Evolutionary conservation across 1,140 invertebrate genomes (phyloP).

Genomic region (Tyrophagus putrescentiae): DNA sequence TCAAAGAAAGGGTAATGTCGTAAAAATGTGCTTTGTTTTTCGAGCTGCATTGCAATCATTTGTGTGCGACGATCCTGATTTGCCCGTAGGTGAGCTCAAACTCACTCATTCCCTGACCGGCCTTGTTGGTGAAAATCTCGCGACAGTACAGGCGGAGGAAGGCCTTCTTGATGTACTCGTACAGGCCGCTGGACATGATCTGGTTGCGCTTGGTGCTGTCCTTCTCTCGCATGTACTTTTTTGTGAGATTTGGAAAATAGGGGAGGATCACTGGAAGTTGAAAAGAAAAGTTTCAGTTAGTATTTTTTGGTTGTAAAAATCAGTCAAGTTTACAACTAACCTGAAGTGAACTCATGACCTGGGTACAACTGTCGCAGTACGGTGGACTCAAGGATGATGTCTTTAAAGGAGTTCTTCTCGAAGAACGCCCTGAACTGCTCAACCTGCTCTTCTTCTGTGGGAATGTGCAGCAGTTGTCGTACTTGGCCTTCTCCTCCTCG

Average conservation of each 20-base stretch:
- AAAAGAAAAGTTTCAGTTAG: not conserved
- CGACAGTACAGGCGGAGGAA: slow-evolving; percentile 5
- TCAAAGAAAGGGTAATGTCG: not conserved
- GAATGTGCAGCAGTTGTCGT: not conserved
- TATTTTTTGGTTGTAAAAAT: not conserved
- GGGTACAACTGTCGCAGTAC: slow-evolving; percentile 11
- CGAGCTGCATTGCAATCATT: not conserved
- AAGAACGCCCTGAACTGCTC: not conserved
- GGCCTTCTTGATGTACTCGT: slow-evolving; percentile 9
- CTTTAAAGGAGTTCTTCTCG: not conserved
- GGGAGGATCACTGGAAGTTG: slow-evolving; percentile 1
- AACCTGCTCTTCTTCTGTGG: slow-evolving; percentile 8
- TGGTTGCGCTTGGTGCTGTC: slow-evolving; percentile 5
- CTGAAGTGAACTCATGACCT: slow-evolving; percentile 1
- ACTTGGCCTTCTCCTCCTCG: not conserved
- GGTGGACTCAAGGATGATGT: not conserved
- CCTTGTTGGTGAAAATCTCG: not conserved
- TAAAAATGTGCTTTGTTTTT: not conserved
- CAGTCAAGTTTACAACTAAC: not conserved
- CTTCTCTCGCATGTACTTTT: slow-evolving; percentile 18
- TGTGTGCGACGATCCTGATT: slow-evolving; percentile 5
- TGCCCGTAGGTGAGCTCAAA: slow-evolving; percentile 18
- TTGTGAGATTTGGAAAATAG: slow-evolving; percentile 20
- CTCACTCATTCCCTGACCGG: not conserved
- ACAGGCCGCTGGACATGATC: slow-evolving; percentile 13